Evolutionary conservation across 2,888 invertebrate species (phyloP).

Genomic region (Netelia inedita): DNA sequence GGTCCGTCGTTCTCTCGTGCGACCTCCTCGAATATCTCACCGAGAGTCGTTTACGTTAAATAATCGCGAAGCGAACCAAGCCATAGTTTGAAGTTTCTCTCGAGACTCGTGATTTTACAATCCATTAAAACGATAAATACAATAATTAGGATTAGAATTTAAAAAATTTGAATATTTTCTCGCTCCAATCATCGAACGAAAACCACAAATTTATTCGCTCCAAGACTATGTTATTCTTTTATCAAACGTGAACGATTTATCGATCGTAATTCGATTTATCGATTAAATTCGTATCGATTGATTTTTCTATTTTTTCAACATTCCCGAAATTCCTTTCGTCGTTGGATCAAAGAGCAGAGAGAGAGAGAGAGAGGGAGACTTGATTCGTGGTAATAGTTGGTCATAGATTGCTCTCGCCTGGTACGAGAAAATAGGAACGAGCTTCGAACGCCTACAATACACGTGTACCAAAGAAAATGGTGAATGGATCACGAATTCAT

Average conservation of each 20-base stretch:
- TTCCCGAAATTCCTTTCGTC: slow-evolving; percentile 12
- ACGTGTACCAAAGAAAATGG: slow-evolving; percentile 14
- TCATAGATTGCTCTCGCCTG: slow-evolving; percentile 7
- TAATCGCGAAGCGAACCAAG: slow-evolving; percentile 20
- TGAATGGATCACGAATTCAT: slow-evolving; percentile 59
- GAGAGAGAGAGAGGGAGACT: neutral
- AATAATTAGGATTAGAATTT: slow-evolving; percentile 6
- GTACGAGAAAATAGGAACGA: neutral
- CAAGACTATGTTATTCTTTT: neutral
- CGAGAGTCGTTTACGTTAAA: slow-evolving; percentile 18
- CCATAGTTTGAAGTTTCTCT: slow-evolving; percentile 18
- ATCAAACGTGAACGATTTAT: too few species aligned
- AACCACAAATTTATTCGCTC: neutral
- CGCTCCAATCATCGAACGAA: neutral
- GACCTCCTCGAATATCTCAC: slow-evolving; percentile 43
- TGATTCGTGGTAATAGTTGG: slow-evolving; percentile 24
- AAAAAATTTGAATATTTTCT: neutral
- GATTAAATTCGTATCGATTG: neutral
- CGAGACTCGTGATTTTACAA: slow-evolving; percentile 32
- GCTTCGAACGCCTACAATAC: neutral
- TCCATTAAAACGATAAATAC: slow-evolving; percentile 5
- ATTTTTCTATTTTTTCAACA: neutral
- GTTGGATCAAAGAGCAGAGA: neutral
- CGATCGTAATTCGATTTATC: neutral
- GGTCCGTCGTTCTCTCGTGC: slow-evolving; percentile 59